Evolutionary conservation across 1,140 invertebrate species (phyloP), one percentile per base, ranked within the genome.

Genomic region (Diachasma alloeum): DNA sequence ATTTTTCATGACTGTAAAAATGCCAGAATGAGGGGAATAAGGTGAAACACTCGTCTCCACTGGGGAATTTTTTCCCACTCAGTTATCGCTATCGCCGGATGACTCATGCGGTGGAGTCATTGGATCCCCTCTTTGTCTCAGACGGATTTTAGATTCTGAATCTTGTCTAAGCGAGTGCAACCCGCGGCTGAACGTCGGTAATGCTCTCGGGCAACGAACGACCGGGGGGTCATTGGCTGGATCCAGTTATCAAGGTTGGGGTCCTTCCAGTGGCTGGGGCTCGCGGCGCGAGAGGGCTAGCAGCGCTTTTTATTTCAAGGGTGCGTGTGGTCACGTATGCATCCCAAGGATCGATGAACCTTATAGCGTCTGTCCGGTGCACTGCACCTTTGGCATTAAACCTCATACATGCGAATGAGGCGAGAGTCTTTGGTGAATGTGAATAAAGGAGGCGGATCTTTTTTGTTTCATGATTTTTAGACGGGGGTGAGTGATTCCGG

Each of bases 171-270:
- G 42, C 42, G 67, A 37, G 26, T 36, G 59, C 67, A 69, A 69
- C 36, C 67, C 67, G 67, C 67, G 67, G 36, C 9, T 10, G 69
- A 42, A 26, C 24, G 42, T 26, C 37, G 42, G 37, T 44, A 48
- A 42, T 44, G 22, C 39, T 22, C 22, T 17, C 69, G 70, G 44
- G 46, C 70, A 72, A 72, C 22, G 70, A 72, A 72, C 70, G 70
- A 72, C 24, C 46, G 70, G 26, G 69, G 70, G 70, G 70, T 72
- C 70, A 72, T 72, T 72, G 70, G 17, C 70, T 53, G 70, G 70
- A 56, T 72, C 69, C 69, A 71, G 39, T 44, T 72, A 72, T 56
- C 46, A 48, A 53, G 46, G 66, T 37, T 68, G 66, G 70, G 70
- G 70, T 56, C 70, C 46, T 53, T 71, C 26, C 36, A 67, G 22